Conservation (phyloP, 2,888 invertebrate genomes). For the Drosophila cognata region DNA sequence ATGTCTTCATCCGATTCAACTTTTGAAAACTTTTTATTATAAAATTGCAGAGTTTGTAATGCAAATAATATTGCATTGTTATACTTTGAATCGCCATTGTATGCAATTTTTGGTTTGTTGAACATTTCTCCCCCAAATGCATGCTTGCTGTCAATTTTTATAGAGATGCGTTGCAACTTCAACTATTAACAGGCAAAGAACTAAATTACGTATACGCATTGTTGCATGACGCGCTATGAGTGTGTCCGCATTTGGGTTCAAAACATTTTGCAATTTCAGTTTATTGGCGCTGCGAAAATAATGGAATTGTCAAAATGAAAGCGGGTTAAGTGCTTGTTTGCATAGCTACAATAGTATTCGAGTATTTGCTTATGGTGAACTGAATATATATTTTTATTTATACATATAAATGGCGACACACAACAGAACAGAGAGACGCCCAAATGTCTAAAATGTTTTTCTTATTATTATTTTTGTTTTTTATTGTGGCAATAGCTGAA, state of each 20-base stretch:
- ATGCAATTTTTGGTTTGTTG: neutral
- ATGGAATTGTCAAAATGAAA: constrained; percentile 78
- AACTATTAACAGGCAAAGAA: constrained; percentile 60
- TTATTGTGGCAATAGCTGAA: constrained; percentile 42
- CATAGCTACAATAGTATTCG: constrained; percentile 60
- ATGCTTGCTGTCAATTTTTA: constrained; percentile 22
- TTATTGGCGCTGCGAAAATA: constrained; percentile 73
- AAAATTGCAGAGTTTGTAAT: constrained; percentile 13
- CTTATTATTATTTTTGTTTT: neutral
- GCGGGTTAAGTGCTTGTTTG: constrained; percentile 80
- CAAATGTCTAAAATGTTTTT: constrained; percentile 50
- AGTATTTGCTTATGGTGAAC: constrained; percentile 31
- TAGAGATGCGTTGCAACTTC: constrained; percentile 40
- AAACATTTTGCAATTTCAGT: constrained; percentile 73
- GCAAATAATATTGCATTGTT: constrained; percentile 21
- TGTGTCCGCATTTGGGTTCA: constrained; percentile 30
- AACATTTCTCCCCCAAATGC: neutral
- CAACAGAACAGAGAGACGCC: constrained; percentile 35
- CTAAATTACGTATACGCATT: constrained; percentile 72
- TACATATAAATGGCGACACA: constrained; percentile 10
- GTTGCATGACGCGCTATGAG: constrained; percentile 49
- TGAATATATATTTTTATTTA: constrained; percentile 11
- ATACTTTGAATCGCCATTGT: neutral
- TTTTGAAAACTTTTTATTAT: constrained; percentile 1
- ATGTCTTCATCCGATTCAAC: neutral